Percentiles rank a stretch among this genome's conserved stretches.
Conservation (phyloP, 2,888 invertebrate species). For the Esperia sulphurella region DNA sequence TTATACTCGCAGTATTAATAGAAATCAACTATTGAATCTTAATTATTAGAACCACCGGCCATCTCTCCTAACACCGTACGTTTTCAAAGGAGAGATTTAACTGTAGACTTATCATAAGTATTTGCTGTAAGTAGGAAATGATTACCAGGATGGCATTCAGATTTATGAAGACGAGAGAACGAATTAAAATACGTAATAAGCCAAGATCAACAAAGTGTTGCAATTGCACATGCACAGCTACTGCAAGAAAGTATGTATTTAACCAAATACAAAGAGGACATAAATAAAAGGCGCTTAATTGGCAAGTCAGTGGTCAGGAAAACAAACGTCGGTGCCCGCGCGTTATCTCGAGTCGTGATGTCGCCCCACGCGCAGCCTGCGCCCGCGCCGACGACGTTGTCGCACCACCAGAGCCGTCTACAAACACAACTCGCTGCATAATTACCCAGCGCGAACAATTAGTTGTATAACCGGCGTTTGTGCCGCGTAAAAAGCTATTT, state of each 20-base stretch:
- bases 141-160: no score
- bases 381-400: constrained; percentile 11
- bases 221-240: background rate
- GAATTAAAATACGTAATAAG: background rate
- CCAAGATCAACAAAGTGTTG: background rate
- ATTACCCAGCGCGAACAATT: constrained; percentile 68
- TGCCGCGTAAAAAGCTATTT: constrained; percentile 54
- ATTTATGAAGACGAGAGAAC: no score
- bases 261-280: constrained; percentile 20
- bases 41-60: no score
- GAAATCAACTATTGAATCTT: background rate
- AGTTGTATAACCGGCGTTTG: constrained; percentile 68
- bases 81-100: no score
- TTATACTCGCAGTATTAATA: background rate
- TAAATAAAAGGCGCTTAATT: constrained; percentile 37
- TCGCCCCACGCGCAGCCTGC: constrained; percentile 16
- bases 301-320: constrained; percentile 29
- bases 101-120: no score
- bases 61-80: no score
- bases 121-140: no score
- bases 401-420: constrained; percentile 16
- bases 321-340: constrained; percentile 13
- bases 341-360: constrained; percentile 16
- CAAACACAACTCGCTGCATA: constrained; percentile 60
- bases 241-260: background rate